A percentile compares a stretch with the other conserved stretches of the same genome.
phyloP scores from a whole-genome alignment of 2,888 invertebrate species.

The Stenotaenia linearis region DNA sequence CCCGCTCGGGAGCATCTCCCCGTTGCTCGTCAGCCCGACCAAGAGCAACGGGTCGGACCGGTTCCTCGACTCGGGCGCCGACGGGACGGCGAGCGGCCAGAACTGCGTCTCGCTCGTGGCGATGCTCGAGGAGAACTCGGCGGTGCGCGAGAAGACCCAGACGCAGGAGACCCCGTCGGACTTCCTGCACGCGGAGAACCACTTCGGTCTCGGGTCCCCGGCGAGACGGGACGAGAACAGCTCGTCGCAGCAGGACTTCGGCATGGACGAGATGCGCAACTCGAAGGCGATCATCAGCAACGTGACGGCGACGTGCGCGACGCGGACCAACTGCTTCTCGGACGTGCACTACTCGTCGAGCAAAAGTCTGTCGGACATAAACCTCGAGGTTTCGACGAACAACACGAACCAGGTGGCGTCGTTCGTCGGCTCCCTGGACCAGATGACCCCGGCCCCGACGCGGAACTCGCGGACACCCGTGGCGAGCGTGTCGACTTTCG shows the following conservation, averaged over 20 bases:
- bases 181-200: not conserved
- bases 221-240: not conserved
- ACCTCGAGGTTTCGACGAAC: not conserved
- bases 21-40: constrained; percentile 34
- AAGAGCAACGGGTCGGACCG: constrained; percentile 28
- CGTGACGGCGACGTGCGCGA: not conserved
- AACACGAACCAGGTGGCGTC: not conserved
- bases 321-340: not conserved
- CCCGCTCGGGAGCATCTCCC: constrained; percentile 36
- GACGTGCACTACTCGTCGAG: not conserved
- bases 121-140: not conserved
- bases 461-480: not conserved
- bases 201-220: not conserved
- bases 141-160: not conserved
- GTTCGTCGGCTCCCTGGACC: not conserved
- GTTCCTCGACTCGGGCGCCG: not conserved
- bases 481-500: not conserved
- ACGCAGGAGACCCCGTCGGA: not conserved
- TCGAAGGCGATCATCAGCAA: not conserved
- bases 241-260: not conserved
- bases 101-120: not conserved
- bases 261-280: not conserved
- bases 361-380: not conserved
- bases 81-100: not conserved
- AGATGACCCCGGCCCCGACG: not conserved